phyloP scores from a whole-genome alignment of 2,888 invertebrate genomes.

The Zhuqinia jingwanae region DNA sequence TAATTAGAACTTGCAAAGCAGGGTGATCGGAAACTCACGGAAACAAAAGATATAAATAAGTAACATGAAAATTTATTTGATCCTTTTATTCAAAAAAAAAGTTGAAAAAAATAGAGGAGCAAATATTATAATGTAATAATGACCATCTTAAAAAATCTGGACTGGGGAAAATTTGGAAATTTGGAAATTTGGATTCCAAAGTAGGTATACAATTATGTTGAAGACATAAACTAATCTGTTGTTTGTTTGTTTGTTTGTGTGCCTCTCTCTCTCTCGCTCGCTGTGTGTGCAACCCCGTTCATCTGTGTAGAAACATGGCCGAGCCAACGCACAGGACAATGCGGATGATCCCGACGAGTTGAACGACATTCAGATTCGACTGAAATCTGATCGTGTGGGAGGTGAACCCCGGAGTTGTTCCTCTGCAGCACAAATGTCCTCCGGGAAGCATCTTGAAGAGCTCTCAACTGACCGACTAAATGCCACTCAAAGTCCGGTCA shows the following conservation, averaged over 20 bases:
- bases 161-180: constrained; percentile 12
- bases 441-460: constrained; percentile 67
- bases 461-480: constrained; percentile 76
- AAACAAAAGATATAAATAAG: too few species aligned
- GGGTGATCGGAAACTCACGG: too few species aligned
- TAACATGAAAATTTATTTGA: too few species aligned
- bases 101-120: too few species aligned
- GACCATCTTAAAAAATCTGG: constrained; percentile 17
- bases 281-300: constrained; percentile 59
- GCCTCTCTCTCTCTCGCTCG: constrained; percentile 13
- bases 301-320: constrained; percentile 79
- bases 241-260: constrained; percentile 23
- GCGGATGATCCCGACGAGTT: constrained; percentile 81
- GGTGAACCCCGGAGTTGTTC: constrained; percentile 66
- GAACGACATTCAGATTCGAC: constrained; percentile 82
- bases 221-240: not conserved
- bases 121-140: too few species aligned
- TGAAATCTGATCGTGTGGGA: constrained; percentile 79
- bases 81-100: not conserved
- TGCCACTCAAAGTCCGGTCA: constrained; percentile 77
- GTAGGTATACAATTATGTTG: too few species aligned
- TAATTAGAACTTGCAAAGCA: too few species aligned
- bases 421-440: constrained; percentile 71
- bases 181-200: not conserved
- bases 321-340: constrained; percentile 77